A percentile compares a stretch with the other conserved stretches of the same genome.
Evolutionary conservation across 1,140 invertebrate species (phyloP).

Genomic region (Drosophila sproati): DNA sequence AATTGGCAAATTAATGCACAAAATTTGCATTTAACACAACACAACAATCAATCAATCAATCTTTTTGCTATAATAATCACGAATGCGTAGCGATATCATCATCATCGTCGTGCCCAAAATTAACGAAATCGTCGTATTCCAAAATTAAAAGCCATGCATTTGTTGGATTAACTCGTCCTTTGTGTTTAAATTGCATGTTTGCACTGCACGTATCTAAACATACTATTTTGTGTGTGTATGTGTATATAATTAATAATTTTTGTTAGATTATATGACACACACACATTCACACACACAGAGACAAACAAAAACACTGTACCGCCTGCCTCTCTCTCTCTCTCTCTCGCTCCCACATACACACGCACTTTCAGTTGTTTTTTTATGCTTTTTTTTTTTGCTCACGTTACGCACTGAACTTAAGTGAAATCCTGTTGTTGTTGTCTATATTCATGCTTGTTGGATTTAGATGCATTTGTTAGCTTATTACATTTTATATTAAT

Average conservation of each 20-base stretch:
- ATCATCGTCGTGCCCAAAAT: conserved; percentile 37
- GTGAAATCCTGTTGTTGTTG: conserved; percentile 26
- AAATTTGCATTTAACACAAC: conserved; percentile 70
- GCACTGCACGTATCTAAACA: conserved; percentile 33
- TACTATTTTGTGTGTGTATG: conserved; percentile 6
- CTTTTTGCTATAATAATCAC: conserved; percentile 42
- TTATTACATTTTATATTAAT: conserved; percentile 20
- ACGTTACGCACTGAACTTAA: conserved; percentile 19
- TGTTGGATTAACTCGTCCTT: conserved; percentile 48
- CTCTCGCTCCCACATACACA: too few species aligned
- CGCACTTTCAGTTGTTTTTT: conserved; percentile 22
- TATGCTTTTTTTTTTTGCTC: not conserved
- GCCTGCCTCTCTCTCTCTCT: not conserved
- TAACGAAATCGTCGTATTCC: conserved; percentile 28
- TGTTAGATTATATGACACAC: conserved; percentile 35
- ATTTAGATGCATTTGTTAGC: conserved; percentile 10
- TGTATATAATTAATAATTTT: conserved; percentile 13
- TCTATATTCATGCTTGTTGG: conserved; percentile 3
- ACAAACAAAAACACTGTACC: conserved; percentile 30
- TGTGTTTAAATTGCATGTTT: conserved; percentile 67
- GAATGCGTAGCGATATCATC: conserved; percentile 34
- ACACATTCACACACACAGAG: conserved; percentile 36
- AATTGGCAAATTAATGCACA: conserved; percentile 72
- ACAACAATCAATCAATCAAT: conserved; percentile 26
- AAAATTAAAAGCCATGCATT: conserved; percentile 28